These are phyloP conservation scores for Synanthedon andrenaeformis DNA, from an alignment of 2,888 invertebrate species.

Conservation along the genomic window DNA sequence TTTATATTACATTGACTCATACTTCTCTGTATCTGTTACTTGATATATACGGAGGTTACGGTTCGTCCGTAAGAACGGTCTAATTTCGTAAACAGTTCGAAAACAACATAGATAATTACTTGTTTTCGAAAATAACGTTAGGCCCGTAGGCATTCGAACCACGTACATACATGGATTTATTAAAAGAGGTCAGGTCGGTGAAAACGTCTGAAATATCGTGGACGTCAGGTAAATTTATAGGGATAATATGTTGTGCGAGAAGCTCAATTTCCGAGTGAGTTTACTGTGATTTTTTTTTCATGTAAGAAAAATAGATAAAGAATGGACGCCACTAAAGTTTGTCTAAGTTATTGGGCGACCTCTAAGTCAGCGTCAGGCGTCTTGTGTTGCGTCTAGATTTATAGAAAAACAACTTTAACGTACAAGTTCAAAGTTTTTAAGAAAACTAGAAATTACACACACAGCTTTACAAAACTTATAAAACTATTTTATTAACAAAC, in stretches of 20 bases:
- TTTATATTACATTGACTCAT: too few relatives aligned
- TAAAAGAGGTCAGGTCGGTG: slow-evolving; percentile 55
- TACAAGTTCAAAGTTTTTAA: too few relatives aligned
- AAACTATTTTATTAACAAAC: too few relatives aligned
- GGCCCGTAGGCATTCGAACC: slow-evolving; percentile 20
- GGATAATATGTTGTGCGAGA: slow-evolving; percentile 58
- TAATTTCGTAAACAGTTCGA: too few relatives aligned
- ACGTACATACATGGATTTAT: slow-evolving; percentile 42
- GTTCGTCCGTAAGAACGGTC: too few relatives aligned
- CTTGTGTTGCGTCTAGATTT: not conserved
- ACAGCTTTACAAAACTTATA: too few relatives aligned
- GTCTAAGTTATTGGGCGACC: slow-evolving; percentile 1
- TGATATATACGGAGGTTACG: too few relatives aligned
- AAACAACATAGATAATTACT: slow-evolving; percentile 8
- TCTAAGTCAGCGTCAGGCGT: slow-evolving; percentile 1
- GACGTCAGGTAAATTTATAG: slow-evolving; percentile 65
- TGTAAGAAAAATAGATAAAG: slow-evolving; percentile 32
- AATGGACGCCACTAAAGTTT: slow-evolving; percentile 10
- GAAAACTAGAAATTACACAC: too few relatives aligned
- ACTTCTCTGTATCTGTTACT: too few relatives aligned
- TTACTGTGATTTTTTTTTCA: slow-evolving; percentile 49
- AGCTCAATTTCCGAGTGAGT: slow-evolving; percentile 50
- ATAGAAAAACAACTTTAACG: not conserved
- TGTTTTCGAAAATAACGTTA: slow-evolving; percentile 15
- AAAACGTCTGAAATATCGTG: slow-evolving; percentile 65